phyloP scores from a whole-genome alignment of 2,888 invertebrate species.

The Lissonota sp. region DNA sequence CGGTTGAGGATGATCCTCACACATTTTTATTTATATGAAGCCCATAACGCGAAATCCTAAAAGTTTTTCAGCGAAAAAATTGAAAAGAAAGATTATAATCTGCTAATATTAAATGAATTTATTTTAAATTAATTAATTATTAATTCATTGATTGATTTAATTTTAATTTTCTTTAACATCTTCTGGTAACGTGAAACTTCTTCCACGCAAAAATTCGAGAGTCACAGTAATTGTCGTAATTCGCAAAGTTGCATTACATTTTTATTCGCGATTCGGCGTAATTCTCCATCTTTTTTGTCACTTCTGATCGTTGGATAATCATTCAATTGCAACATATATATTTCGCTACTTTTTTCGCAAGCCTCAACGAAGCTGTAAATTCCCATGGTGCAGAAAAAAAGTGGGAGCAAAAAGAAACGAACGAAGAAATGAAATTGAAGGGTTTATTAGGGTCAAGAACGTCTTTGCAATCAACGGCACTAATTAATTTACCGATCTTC shows the following conservation, averaged over 20 bases:
- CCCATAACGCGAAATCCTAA: too few relatives aligned
- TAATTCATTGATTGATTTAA: too few relatives aligned
- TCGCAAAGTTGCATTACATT: background rate
- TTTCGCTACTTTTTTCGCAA: conserved; percentile 2
- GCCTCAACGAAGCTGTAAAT: conserved; percentile 28
- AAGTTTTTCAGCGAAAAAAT: too few relatives aligned
- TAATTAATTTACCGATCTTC: conserved; percentile 60
- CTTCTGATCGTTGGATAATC: conserved; percentile 35
- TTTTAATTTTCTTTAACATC: too few relatives aligned
- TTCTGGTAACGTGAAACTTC: too few relatives aligned
- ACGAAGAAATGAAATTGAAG: conserved; percentile 39
- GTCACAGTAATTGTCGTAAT: too few relatives aligned
- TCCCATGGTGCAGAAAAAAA: background rate
- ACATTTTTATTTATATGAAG: too few relatives aligned
- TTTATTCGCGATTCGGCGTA: background rate
- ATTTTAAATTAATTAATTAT: too few relatives aligned
- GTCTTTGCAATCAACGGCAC: conserved; percentile 29
- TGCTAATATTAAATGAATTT: too few relatives aligned
- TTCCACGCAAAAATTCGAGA: too few relatives aligned
- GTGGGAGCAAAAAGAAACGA: conserved; percentile 11
- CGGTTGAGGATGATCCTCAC: too few relatives aligned
- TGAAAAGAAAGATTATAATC: too few relatives aligned
- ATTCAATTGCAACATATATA: conserved; percentile 53
- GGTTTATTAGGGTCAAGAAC: conserved; percentile 63
- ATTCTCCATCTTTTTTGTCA: conserved; percentile 7